These are phyloP conservation scores for Sebastes taczanowskii DNA, from an alignment of 2,797 vertebrate species.

Conservation along the genomic window DNA sequence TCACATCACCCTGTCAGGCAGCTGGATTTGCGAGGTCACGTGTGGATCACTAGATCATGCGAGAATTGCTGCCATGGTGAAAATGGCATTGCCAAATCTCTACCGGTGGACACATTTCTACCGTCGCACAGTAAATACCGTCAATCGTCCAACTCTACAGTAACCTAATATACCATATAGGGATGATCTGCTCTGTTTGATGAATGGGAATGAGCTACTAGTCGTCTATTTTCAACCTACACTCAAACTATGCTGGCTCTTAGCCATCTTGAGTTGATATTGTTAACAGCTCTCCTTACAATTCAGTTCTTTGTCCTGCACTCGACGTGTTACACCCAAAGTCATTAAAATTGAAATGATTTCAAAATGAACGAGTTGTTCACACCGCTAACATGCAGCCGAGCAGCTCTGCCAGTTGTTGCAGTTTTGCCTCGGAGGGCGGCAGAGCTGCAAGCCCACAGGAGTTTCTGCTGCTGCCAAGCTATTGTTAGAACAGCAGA, in stretches of 20 bases:
- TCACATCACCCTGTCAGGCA: too few species aligned
- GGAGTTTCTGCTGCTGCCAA: slow-evolving; percentile 69
- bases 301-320: slow-evolving; percentile 29
- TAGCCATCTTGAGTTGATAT: neutral
- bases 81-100: too few species aligned
- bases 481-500: slow-evolving; percentile 79
- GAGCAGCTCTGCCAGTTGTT: slow-evolving; percentile 52
- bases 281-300: slow-evolving; percentile 7
- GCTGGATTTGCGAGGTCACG: too few species aligned
- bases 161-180: neutral
- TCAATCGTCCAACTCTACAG: neutral
- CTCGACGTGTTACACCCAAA: slow-evolving; percentile 12
- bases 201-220: neutral
- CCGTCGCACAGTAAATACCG: too few species aligned
- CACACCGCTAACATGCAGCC: slow-evolving; percentile 31
- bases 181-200: neutral
- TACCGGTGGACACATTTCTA: too few species aligned
- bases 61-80: too few species aligned
- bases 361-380: slow-evolving; percentile 40
- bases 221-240: neutral
- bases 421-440: slow-evolving; percentile 57
- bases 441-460: slow-evolving; percentile 57
- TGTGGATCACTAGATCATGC: too few species aligned
- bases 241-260: neutral
- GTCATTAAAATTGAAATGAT: slow-evolving; percentile 50